Percentiles rank a stretch among this genome's conserved stretches.
These are phyloP conservation scores for Haliclystus octoradiatus DNA, from an alignment of 30 jellyfish, hydroid and myxozoan species.

Conservation along the genomic window DNA sequence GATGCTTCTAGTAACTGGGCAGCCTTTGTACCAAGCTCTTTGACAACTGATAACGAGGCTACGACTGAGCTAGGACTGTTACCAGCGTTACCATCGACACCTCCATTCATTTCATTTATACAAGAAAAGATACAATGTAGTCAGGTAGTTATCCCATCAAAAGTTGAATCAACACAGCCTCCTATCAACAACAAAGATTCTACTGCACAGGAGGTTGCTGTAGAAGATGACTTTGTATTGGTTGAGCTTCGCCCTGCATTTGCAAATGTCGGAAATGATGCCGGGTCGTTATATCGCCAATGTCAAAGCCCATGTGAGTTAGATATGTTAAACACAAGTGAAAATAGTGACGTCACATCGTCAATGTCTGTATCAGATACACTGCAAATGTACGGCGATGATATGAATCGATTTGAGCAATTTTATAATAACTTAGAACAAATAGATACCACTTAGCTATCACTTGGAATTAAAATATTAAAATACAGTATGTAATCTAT, in stretches of 20 bases:
- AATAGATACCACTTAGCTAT: too few species aligned
- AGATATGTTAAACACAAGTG: constrained; percentile 53
- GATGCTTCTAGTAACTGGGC: neutral
- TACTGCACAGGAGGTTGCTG: constrained; percentile 86
- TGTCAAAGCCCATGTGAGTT: constrained; percentile 69
- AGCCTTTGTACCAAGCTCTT: neutral
- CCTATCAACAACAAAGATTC: constrained; percentile 18
- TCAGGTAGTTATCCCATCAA: neutral
- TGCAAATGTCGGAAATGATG: constrained; percentile 69
- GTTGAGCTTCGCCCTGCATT: constrained; percentile 97
- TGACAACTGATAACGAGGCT: neutral
- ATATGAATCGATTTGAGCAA: neutral
- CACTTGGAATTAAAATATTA: too few species aligned
- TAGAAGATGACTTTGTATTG: constrained; percentile 95
- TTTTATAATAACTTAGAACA: neutral
- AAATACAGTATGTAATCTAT: too few species aligned
- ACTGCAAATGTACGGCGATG: neutral
- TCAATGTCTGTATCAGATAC: neutral
- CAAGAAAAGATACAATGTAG: constrained; percentile 54
- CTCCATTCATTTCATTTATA: constrained; percentile 68
- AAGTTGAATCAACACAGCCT: neutral
- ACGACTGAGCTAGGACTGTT: constrained; percentile 6
- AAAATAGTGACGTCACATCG: constrained; percentile 9
- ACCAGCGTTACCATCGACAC: constrained; percentile 79
- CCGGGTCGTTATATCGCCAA: constrained; percentile 64